phyloP scores from a whole-genome alignment of 2,113 vertebrate species.

The Anolis carolinensis region DNA sequence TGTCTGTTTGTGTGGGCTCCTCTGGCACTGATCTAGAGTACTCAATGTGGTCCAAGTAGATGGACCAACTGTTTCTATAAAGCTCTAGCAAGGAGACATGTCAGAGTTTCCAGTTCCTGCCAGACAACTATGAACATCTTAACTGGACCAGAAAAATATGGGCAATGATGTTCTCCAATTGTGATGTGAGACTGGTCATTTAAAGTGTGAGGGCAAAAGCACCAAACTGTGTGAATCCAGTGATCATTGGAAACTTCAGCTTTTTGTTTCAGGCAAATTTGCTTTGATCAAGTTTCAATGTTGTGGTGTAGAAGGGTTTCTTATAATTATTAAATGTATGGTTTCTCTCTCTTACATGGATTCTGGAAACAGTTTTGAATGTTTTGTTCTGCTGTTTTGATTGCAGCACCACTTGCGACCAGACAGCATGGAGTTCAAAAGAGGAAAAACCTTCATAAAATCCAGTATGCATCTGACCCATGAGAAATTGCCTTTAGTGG shows the following conservation, averaged over 20 bases:
- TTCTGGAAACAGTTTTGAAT: background rate
- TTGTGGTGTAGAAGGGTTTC: background rate
- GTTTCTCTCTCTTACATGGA: background rate
- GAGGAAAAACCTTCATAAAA: conserved; percentile 84
- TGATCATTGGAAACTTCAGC: background rate
- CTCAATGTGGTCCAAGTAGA: no score
- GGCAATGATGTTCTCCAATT: background rate
- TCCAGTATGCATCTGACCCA: conserved; percentile 71
- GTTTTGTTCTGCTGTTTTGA: conserved; percentile 41
- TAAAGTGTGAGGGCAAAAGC: background rate
- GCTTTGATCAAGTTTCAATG: background rate
- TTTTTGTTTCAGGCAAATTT: background rate
- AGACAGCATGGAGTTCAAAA: conserved; percentile 77
- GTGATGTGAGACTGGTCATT: background rate
- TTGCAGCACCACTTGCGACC: conserved; percentile 55
- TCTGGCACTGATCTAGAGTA: no score
- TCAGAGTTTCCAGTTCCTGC: background rate
- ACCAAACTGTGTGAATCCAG: background rate
- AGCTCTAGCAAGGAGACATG: background rate
- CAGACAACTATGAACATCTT: background rate
- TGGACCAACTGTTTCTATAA: background rate
- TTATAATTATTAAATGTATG: no score
- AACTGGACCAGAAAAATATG: background rate
- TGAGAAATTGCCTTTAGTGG: conserved; percentile 62
- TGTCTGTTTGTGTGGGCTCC: no score